phyloP scores from a whole-genome alignment of 2,797 vertebrate genomes.

The Poeciliopsis turneri region DNA sequence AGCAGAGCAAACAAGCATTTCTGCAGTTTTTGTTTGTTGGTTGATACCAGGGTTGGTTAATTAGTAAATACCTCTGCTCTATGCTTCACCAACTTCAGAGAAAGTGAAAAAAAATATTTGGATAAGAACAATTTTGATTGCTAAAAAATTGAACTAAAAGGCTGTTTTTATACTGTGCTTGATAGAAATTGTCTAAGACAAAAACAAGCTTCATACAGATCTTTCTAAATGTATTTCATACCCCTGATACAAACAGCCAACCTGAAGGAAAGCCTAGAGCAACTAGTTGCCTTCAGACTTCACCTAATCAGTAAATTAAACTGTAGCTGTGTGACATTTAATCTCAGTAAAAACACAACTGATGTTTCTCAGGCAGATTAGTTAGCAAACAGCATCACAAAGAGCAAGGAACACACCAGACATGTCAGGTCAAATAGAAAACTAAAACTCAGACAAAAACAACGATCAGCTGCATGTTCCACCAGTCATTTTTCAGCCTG shows the following conservation, averaged over 20 bases:
- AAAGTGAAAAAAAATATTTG: not conserved
- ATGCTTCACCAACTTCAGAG: not conserved
- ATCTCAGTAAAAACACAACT: slow-evolving; percentile 1
- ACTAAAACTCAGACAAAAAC: not conserved
- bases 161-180: not conserved
- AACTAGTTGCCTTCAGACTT: not conserved
- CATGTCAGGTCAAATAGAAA: not conserved
- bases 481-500: not conserved
- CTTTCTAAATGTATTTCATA: not conserved
- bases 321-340: not conserved
- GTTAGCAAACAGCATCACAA: not conserved
- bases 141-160: not conserved
- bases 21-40: not conserved
- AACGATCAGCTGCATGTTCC: not conserved
- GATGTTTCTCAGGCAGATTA: not conserved
- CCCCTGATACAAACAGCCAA: not conserved
- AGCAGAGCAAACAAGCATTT: not conserved
- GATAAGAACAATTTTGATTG: not conserved
- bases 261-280: not conserved
- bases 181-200: not conserved
- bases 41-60: not conserved
- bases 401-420: not conserved
- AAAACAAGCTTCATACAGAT: not conserved
- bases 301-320: not conserved
- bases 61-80: not conserved